Base-by-base conservation (phyloP, 2,113 vertebrate genomes). In the Harpagus bidentatus region DNA sequence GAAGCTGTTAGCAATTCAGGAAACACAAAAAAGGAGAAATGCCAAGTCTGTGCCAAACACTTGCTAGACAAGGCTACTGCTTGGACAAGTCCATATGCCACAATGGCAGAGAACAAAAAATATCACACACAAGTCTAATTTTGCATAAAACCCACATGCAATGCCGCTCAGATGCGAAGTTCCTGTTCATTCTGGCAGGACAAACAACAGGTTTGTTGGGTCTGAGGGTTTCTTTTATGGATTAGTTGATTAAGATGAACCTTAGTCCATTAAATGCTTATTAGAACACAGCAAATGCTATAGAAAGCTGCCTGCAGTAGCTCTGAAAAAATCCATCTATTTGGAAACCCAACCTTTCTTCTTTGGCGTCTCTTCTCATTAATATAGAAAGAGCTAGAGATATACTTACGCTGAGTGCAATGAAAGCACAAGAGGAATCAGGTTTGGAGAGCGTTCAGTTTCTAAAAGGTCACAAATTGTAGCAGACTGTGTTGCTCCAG, bases 171-270 rank as follows among this genome's bases (percentile, higher is more conserved):
- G 53, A 81, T 78, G 88, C 67, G 69, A 65, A 31, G 50, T 7
- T 73, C 80, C 85, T 47, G 20, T 25, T 95, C 58, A 1, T 17
- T 23, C 62, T 50, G 86, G 34, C 63, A 94, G 91, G 74, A 82
- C 70, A 97, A 95, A 95, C 80, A 95, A 67, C 88, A 93, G 89
- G 91, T 90, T 87, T 91, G 70, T 77, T 97, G 36, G 70, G 84
- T 69, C 78, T 91, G 56, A 80, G 43, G 53, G 40, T 40, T 76
- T 90, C 38, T 34, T 93, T 66, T 7, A 87, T 3, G 36, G 58
- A 48, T 90, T 82, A 87, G n/a, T 76, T 80, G 2, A 67, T 79
- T 21, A 71, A 89, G 78, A 70, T 29, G 76, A 72, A 62, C 16
- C 40, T 77, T 3, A 87, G 74, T 16, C 74, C 16, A 15, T 48